A percentile compares a stretch with the other conserved stretches of the same genome.
These are phyloP conservation scores for Molanna angustata DNA, from an alignment of 2,888 invertebrate species.

Conservation along the genomic window DNA sequence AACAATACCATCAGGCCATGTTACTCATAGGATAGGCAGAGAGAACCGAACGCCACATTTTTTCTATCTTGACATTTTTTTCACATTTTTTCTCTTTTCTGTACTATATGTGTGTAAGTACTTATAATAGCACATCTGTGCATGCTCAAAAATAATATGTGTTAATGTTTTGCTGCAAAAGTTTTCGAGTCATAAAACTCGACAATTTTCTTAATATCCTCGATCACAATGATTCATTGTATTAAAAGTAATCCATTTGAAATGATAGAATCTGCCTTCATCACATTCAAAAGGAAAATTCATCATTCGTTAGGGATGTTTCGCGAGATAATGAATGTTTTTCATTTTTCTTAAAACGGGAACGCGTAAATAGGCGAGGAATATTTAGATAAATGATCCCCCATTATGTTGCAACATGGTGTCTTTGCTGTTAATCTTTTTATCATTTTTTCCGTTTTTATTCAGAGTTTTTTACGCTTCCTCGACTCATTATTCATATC, in stretches of 20 bases:
- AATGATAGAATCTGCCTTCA: slow-evolving; percentile 2
- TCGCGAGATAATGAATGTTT: slow-evolving; percentile 13
- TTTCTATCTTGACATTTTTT: no score
- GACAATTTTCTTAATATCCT: no score
- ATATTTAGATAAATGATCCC: slow-evolving; percentile 33
- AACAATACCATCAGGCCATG: no score
- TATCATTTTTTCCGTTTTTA: slow-evolving; percentile 29
- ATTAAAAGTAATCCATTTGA: neutral
- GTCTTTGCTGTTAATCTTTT: slow-evolving; percentile 32
- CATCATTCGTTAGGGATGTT: slow-evolving; percentile 14
- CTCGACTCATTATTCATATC: slow-evolving; percentile 31
- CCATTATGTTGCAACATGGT: slow-evolving; percentile 28
- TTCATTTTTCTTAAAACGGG: slow-evolving; percentile 10
- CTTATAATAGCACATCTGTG: no score
- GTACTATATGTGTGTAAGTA: no score
- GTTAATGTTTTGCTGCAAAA: no score
- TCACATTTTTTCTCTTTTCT: no score
- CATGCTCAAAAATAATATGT: no score
- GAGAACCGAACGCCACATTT: no score
- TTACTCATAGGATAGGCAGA: no score
- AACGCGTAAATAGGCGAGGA: slow-evolving; percentile 29
- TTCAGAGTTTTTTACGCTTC: slow-evolving; percentile 22
- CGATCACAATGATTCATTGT: no score
- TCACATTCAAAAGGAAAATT: slow-evolving; percentile 3
- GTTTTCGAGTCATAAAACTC: no score